Percentiles rank a stretch among this genome's conserved stretches.
phyloP scores from a whole-genome alignment of 2,797 vertebrate species.

The Clarias laeviceps region DNA sequence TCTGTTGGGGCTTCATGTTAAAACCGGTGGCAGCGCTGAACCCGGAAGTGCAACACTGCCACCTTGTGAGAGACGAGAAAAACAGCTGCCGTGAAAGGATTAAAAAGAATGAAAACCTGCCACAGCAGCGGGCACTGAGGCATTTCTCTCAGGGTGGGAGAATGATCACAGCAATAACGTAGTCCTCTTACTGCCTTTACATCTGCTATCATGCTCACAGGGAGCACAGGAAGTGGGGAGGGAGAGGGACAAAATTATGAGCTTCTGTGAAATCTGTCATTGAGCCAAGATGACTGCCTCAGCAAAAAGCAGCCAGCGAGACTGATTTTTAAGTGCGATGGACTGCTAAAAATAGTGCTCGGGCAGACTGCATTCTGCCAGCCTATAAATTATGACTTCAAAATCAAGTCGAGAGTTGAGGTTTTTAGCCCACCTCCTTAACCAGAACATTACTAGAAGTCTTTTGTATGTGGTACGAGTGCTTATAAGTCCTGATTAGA shows the following conservation, averaged over 20 bases:
- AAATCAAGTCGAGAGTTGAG: constrained; percentile 8
- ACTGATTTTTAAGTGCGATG: constrained; percentile 19
- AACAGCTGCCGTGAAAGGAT: neutral
- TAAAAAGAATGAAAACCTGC: constrained; percentile 11
- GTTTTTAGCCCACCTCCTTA: neutral
- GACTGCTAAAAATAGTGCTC: constrained; percentile 31
- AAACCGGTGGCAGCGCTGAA: neutral
- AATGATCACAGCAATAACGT: constrained; percentile 33
- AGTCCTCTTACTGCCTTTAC: constrained; percentile 35
- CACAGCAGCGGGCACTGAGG: neutral
- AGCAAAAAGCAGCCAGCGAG: constrained; percentile 43
- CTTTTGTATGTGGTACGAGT: neutral
- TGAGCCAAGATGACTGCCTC: constrained; percentile 39
- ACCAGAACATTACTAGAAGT: neutral
- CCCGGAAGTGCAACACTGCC: constrained; percentile 22
- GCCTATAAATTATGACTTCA: constrained; percentile 17
- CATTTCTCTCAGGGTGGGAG: constrained; percentile 29
- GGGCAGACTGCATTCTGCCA: constrained; percentile 10
- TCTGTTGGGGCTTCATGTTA: constrained; percentile 31
- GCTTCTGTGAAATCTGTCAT: constrained; percentile 31
- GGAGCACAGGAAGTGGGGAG: constrained; percentile 33
- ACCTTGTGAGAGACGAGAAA: constrained; percentile 6
- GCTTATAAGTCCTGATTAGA: neutral
- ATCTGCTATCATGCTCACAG: constrained; percentile 15
- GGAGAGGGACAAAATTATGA: constrained; percentile 13